These are phyloP conservation scores for Ormyrus labotus DNA, from an alignment of 2,888 invertebrate genomes.

Conservation along the genomic window DNA sequence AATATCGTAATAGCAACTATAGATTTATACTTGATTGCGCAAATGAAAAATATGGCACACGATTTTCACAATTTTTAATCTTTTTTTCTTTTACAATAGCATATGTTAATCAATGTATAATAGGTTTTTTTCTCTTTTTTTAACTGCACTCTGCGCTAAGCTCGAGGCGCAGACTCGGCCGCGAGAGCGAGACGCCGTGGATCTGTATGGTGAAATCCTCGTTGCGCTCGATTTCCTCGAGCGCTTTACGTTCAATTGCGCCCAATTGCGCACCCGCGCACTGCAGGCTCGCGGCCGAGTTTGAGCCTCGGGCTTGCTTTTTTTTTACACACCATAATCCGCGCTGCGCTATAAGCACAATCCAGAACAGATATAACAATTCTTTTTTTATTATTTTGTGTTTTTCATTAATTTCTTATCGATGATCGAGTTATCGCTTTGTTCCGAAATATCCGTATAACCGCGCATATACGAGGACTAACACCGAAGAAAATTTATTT, in stretches of 20 bases:
- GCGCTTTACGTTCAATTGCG: too few relatives aligned
- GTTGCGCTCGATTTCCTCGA: too few relatives aligned
- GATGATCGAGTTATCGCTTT: conserved; percentile 22
- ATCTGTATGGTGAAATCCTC: too few relatives aligned
- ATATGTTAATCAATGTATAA: conserved; percentile 57
- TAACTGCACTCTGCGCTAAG: conserved; percentile 41
- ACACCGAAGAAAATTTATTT: conserved; percentile 54
- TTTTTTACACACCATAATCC: conserved; percentile 54
- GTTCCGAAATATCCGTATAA: conserved; percentile 25
- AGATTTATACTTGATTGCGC: conserved; percentile 50
- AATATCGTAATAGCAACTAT: conserved; percentile 56
- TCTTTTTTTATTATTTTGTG: conserved; percentile 25
- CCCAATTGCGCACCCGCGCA: too few relatives aligned
- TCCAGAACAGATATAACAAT: conserved; percentile 57
- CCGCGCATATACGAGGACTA: conserved; percentile 34
- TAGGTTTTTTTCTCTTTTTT: conserved; percentile 49
- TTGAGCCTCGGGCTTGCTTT: too few relatives aligned
- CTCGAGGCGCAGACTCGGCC: too few relatives aligned
- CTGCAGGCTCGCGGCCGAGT: too few relatives aligned
- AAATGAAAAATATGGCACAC: conserved; percentile 53
- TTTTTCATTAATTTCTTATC: conserved; percentile 5
- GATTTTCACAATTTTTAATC: conserved; percentile 32
- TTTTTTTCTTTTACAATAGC: conserved; percentile 54
- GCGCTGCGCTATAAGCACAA: conserved; percentile 56
- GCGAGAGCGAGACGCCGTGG: too few relatives aligned